These are phyloP conservation scores for Eptesicus fuscus DNA, from an alignment of 2,113 vertebrate genomes.

Conservation along the genomic window DNA sequence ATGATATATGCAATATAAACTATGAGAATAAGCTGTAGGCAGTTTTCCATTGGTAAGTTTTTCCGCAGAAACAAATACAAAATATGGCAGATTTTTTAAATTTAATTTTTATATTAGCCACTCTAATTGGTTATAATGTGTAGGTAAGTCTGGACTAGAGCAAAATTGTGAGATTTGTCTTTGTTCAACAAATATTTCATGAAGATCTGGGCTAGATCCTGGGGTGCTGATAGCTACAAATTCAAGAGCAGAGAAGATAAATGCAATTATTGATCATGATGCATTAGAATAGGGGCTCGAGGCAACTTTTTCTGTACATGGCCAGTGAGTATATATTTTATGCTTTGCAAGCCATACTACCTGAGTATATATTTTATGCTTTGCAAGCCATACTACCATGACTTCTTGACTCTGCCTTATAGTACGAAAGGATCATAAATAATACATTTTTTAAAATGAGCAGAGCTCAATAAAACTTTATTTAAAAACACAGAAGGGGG, in stretches of 20 bases:
- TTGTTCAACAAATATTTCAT: background rate
- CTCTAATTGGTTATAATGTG: background rate
- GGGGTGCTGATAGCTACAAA: background rate
- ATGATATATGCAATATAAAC: background rate
- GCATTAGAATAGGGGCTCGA: background rate
- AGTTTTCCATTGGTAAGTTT: background rate
- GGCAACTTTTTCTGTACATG: background rate
- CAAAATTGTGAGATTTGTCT: background rate
- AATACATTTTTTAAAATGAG: background rate
- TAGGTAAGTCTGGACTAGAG: background rate
- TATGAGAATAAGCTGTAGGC: background rate
- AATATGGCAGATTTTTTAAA: background rate
- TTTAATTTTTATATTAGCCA: background rate
- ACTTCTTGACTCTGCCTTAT: background rate
- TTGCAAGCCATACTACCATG: background rate
- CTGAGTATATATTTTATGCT: background rate
- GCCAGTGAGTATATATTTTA: background rate
- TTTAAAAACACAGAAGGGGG: background rate
- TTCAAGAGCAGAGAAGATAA: background rate
- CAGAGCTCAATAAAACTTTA: background rate
- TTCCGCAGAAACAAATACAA: conserved; percentile 7
- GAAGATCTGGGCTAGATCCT: background rate
- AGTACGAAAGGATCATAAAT: background rate
- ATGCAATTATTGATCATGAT: background rate
- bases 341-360: background rate